Conservation (phyloP, 2,888 invertebrate genomes). For the Clostera curtula region DNA sequence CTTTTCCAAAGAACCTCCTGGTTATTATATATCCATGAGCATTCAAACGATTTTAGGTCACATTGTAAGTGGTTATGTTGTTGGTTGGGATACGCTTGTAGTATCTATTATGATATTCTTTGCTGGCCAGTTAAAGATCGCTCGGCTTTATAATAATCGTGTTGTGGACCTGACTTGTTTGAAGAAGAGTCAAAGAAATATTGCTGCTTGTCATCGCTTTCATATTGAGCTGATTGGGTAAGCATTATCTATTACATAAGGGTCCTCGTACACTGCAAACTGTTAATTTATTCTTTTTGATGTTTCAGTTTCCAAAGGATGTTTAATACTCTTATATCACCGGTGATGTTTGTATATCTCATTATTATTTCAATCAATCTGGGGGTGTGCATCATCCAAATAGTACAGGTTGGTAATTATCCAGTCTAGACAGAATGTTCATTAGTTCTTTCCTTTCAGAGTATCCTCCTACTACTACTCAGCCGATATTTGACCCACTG, state of each 20-base stretch:
- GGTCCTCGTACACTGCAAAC: neutral
- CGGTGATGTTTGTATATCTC: constrained; percentile 49
- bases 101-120: constrained; percentile 51
- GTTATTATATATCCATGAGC: constrained; percentile 41
- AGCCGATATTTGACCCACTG: too few species aligned
- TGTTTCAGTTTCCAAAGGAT: constrained; percentile 36
- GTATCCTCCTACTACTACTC: too few species aligned
- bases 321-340: constrained; percentile 42
- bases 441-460: too few species aligned
- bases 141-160: constrained; percentile 30
- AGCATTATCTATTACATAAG: constrained; percentile 8
- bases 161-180: constrained; percentile 18
- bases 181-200: constrained; percentile 30
- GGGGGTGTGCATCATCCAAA: constrained; percentile 45
- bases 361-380: constrained; percentile 44
- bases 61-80: constrained; percentile 37
- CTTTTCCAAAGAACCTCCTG: constrained; percentile 36
- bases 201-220: constrained; percentile 38
- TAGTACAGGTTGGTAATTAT: constrained; percentile 48
- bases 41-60: constrained; percentile 41
- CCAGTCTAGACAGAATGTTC: too few species aligned
- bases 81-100: constrained; percentile 47
- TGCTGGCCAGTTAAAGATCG: constrained; percentile 44
- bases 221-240: constrained; percentile 32
- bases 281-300: constrained; percentile 1